Evolutionary conservation across 2,113 vertebrate species (phyloP).

Genomic region (Lagenorhynchus albirostris): DNA sequence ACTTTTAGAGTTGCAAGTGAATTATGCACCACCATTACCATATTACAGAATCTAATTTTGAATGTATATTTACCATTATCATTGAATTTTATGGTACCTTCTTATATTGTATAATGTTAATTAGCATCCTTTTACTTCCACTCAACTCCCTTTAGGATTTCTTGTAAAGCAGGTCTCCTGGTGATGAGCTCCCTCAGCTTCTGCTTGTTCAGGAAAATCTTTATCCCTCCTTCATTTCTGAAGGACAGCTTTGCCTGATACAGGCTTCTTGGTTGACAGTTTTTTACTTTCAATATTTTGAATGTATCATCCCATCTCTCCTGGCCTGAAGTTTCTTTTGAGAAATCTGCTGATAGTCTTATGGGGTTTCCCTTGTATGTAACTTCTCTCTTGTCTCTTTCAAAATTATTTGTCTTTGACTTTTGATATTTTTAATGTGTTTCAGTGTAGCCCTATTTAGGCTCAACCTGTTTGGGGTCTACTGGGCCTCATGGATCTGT

Average conservation of each 20-base stretch:
- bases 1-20: not conserved
- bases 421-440: not conserved
- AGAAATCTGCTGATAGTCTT: not conserved
- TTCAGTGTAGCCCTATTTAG: not conserved
- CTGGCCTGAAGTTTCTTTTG: not conserved
- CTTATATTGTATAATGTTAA: not conserved
- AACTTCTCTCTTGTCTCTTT: not conserved
- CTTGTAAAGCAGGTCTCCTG: not conserved
- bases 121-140: not conserved
- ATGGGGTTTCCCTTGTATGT: not conserved
- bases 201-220: not conserved
- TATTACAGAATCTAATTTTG: not conserved
- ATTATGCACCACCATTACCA: not conserved
- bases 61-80: not conserved
- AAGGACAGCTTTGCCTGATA: not conserved
- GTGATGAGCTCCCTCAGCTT: not conserved
- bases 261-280: not conserved
- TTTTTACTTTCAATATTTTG: not conserved
- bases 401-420: not conserved
- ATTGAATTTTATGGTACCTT: not conserved
- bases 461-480: not conserved
- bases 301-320: not conserved
- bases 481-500: not conserved
- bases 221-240: not conserved
- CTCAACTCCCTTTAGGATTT: not conserved